Base-by-base conservation (phyloP, 1,140 invertebrate genomes). In the Formica selysi region DNA sequence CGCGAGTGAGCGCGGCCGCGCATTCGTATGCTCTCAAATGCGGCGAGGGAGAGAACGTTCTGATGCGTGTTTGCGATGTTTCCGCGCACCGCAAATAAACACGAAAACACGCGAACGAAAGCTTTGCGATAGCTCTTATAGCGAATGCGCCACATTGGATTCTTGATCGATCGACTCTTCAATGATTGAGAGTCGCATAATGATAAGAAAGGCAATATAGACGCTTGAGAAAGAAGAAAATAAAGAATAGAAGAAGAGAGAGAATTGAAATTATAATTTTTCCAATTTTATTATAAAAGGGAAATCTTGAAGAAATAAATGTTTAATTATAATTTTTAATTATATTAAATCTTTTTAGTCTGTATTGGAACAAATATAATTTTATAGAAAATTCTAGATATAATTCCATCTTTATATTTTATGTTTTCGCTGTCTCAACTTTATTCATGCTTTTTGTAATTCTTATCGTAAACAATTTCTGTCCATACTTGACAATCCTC, bases 21-120 rank as follows among this genome's bases (percentile, higher is more conserved):
- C 29, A 44, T 79, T 79, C n/a, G 62, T 68, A 73, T 59, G 38
- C 67, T 73, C 13, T 6, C 79, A 38, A 29, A 73, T 48, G 54
- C 54, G 67, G 68, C 36, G 51, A 19, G 19, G 22, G 67, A 61
- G 54, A 54, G 44, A 83, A 57, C 51, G 44, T 62, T 13, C 26
- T 11, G 51, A 71, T 81, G 68, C 68, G 54, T 61, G 38, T 13
- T 8, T 26, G 68, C 54, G 26, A 59, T 73, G 36, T 26, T 59
- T 26, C 22, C 64, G 32, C 10, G n/a, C 13, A 19, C 32, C 48
- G 32, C 64, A 54, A 61, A 57, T 80, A 80, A 80, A 80, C 64
- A 57, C 22, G 76, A 19, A 22, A 54, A 80, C 44, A 29, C 64
- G 38, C 44, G 76, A 48, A 65, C 19, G 76, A 68, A 79, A 80